Conservation (phyloP, 1,140 invertebrate species). For the Drosophila lacertosa region DNA sequence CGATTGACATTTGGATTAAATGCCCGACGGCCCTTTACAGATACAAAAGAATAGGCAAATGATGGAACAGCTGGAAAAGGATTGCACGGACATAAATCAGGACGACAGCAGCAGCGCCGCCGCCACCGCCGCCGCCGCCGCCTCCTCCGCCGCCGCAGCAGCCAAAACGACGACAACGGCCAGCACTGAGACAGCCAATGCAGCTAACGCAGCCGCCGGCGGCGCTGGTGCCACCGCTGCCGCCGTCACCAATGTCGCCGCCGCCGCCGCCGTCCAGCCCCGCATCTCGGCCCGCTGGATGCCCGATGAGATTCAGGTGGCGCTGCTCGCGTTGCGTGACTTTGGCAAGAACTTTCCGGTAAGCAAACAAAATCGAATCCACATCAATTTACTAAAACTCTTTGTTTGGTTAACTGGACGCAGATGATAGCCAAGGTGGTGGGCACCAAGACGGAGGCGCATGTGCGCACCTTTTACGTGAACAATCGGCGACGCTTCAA, state of each 20-base stretch:
- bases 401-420: too few relatives aligned
- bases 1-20: conserved; percentile 61
- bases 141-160: neutral
- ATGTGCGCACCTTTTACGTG: conserved; percentile 95
- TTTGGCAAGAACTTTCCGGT: conserved; percentile 97
- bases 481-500: conserved; percentile 96
- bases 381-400: neutral
- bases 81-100: conserved; percentile 42
- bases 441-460: conserved; percentile 96
- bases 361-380: neutral
- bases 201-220: conserved; percentile 52
- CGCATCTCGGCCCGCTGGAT: conserved; percentile 96
- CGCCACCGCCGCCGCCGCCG: conserved; percentile 84
- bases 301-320: conserved; percentile 95
- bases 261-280: conserved; percentile 72
- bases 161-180: neutral
- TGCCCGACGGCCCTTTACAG: conserved; percentile 85
- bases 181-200: neutral
- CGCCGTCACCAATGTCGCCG: neutral
- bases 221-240: conserved; percentile 84
- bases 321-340: conserved; percentile 95
- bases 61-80: conserved; percentile 92
- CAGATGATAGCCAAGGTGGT: conserved; percentile 96
- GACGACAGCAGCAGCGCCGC: conserved; percentile 64
- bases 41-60: conserved; percentile 98